phyloP scores from a whole-genome alignment of 2,113 vertebrate genomes.

The Corydoras maculifer region DNA sequence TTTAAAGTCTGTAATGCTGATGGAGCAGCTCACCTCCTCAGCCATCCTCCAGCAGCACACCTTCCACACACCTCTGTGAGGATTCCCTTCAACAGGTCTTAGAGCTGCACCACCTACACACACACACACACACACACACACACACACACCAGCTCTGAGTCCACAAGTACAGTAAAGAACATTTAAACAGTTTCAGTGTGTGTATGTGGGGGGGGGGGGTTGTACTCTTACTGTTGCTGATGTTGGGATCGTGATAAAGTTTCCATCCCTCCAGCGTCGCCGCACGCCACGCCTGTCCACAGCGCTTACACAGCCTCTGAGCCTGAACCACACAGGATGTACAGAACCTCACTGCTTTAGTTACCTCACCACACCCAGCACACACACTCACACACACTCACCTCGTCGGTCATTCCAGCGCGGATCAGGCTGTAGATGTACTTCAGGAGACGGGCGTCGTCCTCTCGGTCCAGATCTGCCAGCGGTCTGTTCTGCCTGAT shows the following conservation, averaged over 20 bases:
- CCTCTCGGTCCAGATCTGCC: slow-evolving; percentile 90
- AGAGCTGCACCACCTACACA: slow-evolving; percentile 65
- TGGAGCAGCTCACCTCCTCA: slow-evolving; percentile 74
- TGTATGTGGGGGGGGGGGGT: neutral
- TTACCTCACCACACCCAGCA: neutral
- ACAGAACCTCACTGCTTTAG: too few relatives aligned
- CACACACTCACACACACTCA: slow-evolving; percentile 40
- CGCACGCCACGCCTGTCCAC: slow-evolving; percentile 96
- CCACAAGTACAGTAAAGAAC: neutral
- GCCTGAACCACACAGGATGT: slow-evolving; percentile 63
- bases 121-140: slow-evolving; percentile 22
- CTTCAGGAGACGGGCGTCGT: slow-evolving; percentile 83
- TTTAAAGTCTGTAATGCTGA: too few relatives aligned
- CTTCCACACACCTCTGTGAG: slow-evolving; percentile 92
- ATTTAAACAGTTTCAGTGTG: neutral
- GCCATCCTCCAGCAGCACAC: slow-evolving; percentile 94
- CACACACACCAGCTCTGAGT: slow-evolving; percentile 3
- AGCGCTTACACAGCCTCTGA: slow-evolving; percentile 89
- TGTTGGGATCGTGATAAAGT: slow-evolving; percentile 91
- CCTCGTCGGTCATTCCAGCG: slow-evolving; percentile 95
- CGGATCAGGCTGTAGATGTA: slow-evolving; percentile 90
- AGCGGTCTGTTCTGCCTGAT: slow-evolving; percentile 89
- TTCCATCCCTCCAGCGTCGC: slow-evolving; percentile 97
- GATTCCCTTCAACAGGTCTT: slow-evolving; percentile 88
- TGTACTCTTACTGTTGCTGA: slow-evolving; percentile 70